Base-by-base conservation (phyloP, 2,113 vertebrate species). In the Phrynosoma blainvillii region DNA sequence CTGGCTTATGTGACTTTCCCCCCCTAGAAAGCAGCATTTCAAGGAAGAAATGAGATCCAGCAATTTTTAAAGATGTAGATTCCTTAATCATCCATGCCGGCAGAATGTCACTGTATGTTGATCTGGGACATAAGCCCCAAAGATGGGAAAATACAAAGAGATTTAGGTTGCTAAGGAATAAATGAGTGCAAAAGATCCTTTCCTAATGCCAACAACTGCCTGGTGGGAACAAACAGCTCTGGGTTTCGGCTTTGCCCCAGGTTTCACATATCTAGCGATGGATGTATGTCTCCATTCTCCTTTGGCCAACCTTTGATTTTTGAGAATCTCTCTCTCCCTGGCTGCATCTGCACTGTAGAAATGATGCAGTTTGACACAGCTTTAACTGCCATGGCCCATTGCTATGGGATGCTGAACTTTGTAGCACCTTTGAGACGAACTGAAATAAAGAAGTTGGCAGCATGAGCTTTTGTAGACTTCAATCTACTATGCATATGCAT, bases 51-150 rank as follows among this genome's bases (percentile, higher is more conserved):
- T 65, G 92, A 86, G 94, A 96, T 95, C 93, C 92, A 88, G 90
- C 84, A 84, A 89, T 90, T 95, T 94, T 93, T 86, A 93, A 94
- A 94, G 91, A 95, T 94, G 92, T 73, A 84, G 93, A 94, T 95
- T 93, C 90, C 94, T 93, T 93, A 94, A 92, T 94, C 93, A 85
- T 93, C 93, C 93, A 93, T 95, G 93, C 94, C 91, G 84, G 90
- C 93, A 93, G 93, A 95, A 93, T 92, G 93, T 94, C 89, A 90
- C 93, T 90, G 90, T 87, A 59, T 79, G 90, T 82, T 84, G 93
- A 95, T 93, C 91, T 88, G 47, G 0, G 32, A 79, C 54, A 71
- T 95, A 94, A 95, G 93, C 93, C 54, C 86, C 88, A 84, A 91
- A 93, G 92, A 94, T 94, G 94, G 92, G 95, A 77, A 96, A 94